Base-by-base conservation (phyloP, 2,888 invertebrate species). In the Apoda limacodes region DNA sequence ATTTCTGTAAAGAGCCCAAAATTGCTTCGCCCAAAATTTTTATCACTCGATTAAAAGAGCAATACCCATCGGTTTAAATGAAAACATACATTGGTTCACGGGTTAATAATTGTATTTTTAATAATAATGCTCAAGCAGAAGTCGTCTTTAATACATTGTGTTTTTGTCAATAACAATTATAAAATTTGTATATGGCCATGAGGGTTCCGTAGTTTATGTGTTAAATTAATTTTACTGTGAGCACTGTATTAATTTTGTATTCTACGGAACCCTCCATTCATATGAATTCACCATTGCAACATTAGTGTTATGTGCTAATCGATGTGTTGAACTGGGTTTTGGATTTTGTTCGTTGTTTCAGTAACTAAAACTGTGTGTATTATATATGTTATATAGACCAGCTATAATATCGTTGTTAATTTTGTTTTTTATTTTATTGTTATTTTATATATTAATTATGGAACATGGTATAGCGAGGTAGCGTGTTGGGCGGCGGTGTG, bases 271-370 rank as follows among this genome's bases (percentile, higher is more conserved):
- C 65, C 75, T 76, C 75, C 46, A 53, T 49, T 48, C 50, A 46
- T 49, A 42, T 46, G 25, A 49, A 53, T 59, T 63, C 69, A 78
- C 64, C 60, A 60, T 55, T 61, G 64, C 63, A 64, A 61, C 63
- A 60, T 74, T 78, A 80, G 76, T 76, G 72, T 76, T 71, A 63
- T 78, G 78, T 78, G 78, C 78, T 80, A 78, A 76, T 70, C 72
- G n/a, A 67, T 69, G 71, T 71, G 70, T 72, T 75, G 69, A 74
- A 64, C 69, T 78, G 74, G 72, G 70, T 76, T 76, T 17, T 78
- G 71, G 60, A 66, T 75, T 76, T 75, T 78, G 74, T 76, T 78
- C 74, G 72, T 78, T 80, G 76, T 65, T 69, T 71, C 68, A 71
- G 76, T 69, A 66, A 76, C 76, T 75, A 69, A 75, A 75, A 68